Evolutionary conservation across 1,140 invertebrate genomes (phyloP), one percentile per base, ranked within the genome.

Genomic region (Neodiprion lecontei): DNA sequence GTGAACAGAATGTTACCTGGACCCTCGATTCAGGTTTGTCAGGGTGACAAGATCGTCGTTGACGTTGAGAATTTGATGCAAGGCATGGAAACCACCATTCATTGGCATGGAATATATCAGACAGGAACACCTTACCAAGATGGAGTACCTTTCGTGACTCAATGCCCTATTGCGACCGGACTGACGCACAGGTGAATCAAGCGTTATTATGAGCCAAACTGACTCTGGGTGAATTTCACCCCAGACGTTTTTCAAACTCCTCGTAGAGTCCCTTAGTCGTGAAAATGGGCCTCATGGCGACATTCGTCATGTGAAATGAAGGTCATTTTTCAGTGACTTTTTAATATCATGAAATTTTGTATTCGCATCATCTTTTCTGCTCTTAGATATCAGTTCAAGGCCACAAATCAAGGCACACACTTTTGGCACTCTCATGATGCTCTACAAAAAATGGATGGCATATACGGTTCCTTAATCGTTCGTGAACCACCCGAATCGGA

Each of bases 31-130:
- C 92, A 96, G 90, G 95, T 97, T 1, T 98, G 96, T 82, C 91
- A 95, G 85, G 92, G 93, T 77, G 96, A 98, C 82, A 93, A 92
- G 76, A 91, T 98, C 1, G 92, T 97, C 12, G 90, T 97, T 12
- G 95, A 97, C 80, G 93, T 97, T 1, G 90, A 92, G 76, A 98
- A 98, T 85, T 91, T 92, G 69, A 92, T 97, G 85, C 90, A 93
- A 81, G 94, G 95, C 74, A 92, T 95, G 89, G 93, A 94, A 82
- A 91, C 94, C 1, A 94, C 93, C 1, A 93, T 98, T 74, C 97
- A 98, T 88, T 98, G 96, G 96, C 95, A 96, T 81, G 95, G 95
- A 68, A 90, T 97, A 67, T 93, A 92, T 86, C 96, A 97, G 88
- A 88, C 91, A 53, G 93, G 92, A 67, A 93, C 93, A 3, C 96